These are phyloP conservation scores for Rhabdomys pumilio DNA, from an alignment of 2,797 vertebrate species.

Conservation along the genomic window DNA sequence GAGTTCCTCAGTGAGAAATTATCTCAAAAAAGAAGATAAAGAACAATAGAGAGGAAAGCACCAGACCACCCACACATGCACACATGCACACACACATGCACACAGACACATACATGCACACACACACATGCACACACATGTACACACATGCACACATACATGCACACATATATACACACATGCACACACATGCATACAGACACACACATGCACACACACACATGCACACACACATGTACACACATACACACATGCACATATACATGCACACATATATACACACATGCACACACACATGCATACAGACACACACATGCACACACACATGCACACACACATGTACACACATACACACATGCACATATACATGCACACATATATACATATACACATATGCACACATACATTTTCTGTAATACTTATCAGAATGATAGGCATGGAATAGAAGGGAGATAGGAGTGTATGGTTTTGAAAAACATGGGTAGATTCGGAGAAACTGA, in stretches of 20 bases:
- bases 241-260: too few species aligned
- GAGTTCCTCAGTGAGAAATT: background rate
- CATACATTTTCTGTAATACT: background rate
- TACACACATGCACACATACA: rapidly evolving
- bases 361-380: background rate
- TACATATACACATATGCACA: too few species aligned
- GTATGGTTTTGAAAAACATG: background rate
- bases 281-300: background rate
- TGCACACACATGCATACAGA: rapidly evolving
- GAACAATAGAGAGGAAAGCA: background rate
- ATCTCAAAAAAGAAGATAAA: too few species aligned
- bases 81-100: background rate
- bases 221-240: background rate
- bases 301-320: too few species aligned
- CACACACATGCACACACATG: rapidly evolving
- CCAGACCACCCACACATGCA: background rate
- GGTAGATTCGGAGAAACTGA: background rate
- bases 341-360: rapidly evolving
- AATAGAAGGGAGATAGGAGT: background rate
- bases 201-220: background rate
- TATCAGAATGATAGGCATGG: background rate
- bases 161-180: rapidly evolving
- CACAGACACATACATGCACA: too few species aligned
- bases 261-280: background rate
- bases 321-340: rapidly evolving